phyloP scores from a whole-genome alignment of 2,797 vertebrate species.

The Yasuhikotakia modesta region DNA sequence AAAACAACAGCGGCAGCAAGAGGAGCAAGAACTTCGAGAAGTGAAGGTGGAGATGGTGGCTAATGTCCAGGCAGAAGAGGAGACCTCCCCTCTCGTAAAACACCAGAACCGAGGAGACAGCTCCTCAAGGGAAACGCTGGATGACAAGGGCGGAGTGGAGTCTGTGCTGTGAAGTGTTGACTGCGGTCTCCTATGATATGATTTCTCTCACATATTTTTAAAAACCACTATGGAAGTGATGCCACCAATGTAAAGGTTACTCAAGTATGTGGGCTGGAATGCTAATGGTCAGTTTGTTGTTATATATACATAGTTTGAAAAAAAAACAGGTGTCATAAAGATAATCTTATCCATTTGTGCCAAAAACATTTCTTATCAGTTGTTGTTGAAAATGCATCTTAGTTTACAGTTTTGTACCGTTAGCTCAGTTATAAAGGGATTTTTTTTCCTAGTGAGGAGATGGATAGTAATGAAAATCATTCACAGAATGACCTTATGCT shows the following conservation, averaged over 20 bases:
- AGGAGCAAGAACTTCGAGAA: slow-evolving; percentile 79
- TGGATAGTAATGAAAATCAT: slow-evolving; percentile 46
- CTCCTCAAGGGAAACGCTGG: slow-evolving; percentile 56
- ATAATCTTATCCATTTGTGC: slow-evolving; percentile 39
- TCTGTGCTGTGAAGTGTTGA: slow-evolving; percentile 72
- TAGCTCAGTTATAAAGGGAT: slow-evolving; percentile 37
- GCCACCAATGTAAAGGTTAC: slow-evolving; percentile 38
- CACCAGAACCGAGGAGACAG: slow-evolving; percentile 72
- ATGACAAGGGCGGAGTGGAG: slow-evolving; percentile 70
- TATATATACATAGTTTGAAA: slow-evolving; percentile 21
- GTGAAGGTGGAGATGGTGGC: slow-evolving; percentile 87
- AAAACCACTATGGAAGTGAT: slow-evolving; percentile 33
- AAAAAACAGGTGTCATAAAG: background rate
- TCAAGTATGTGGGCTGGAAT: slow-evolving; percentile 24
- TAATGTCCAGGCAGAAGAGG: slow-evolving; percentile 84
- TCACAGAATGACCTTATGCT: slow-evolving; percentile 49
- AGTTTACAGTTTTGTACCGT: background rate
- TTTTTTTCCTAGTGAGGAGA: background rate
- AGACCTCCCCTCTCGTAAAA: slow-evolving; percentile 89
- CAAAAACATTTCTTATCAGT: slow-evolving; percentile 27
- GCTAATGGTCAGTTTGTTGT: slow-evolving; percentile 26
- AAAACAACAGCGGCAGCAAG: slow-evolving; percentile 62
- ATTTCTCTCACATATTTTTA: slow-evolving; percentile 28
- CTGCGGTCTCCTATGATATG: slow-evolving; percentile 44
- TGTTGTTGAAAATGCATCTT: slow-evolving; percentile 15